Evolutionary conservation across 2,113 vertebrate species (phyloP).

Genomic region (Catharus minimus): DNA sequence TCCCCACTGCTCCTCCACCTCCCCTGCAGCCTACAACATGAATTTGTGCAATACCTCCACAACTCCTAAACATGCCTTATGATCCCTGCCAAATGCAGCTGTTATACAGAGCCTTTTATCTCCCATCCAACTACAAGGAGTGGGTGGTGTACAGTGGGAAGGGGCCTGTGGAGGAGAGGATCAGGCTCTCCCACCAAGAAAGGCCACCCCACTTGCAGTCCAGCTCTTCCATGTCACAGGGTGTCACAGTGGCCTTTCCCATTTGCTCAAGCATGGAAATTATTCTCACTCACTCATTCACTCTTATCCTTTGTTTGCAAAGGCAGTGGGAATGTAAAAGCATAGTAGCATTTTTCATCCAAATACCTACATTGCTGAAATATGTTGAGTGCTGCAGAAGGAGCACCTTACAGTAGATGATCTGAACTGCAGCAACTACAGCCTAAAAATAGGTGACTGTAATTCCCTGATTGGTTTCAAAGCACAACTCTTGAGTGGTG

Average conservation of each 20-base stretch:
- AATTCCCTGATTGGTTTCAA: neutral
- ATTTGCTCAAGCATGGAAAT: neutral
- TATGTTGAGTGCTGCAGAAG: neutral
- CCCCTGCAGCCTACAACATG: neutral
- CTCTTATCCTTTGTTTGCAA: neutral
- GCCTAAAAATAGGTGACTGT: neutral
- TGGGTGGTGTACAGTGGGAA: neutral
- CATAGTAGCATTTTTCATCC: neutral
- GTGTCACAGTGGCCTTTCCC: neutral
- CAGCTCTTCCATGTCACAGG: neutral
- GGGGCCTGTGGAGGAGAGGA: neutral
- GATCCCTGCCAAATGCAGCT: slow-evolving; percentile 15
- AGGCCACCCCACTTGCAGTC: neutral
- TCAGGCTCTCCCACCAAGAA: neutral
- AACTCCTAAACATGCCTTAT: neutral
- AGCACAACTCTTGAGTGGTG: neutral
- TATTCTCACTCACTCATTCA: neutral
- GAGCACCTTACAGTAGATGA: neutral
- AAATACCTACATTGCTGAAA: neutral
- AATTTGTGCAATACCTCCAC: neutral
- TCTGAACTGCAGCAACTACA: neutral
- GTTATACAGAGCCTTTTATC: slow-evolving; percentile 15
- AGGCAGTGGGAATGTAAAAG: neutral
- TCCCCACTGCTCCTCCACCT: neutral
- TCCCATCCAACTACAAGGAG: neutral